A percentile compares a stretch with the other conserved stretches of the same genome.
Conservation (phyloP, 2,888 invertebrate species). For the Polia nebulosa region DNA sequence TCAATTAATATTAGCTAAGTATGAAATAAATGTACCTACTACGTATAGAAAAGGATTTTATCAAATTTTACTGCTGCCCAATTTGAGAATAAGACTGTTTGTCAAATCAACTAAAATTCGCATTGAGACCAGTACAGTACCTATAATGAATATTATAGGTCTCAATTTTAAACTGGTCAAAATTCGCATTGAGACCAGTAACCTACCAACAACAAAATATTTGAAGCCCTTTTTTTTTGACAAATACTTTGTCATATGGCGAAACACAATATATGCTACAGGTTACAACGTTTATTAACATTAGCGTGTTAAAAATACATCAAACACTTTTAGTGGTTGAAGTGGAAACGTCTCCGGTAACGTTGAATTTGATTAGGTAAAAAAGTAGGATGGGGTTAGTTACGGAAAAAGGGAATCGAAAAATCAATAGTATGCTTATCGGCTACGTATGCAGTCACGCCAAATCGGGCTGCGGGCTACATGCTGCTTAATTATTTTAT, state of each 20-base stretch:
- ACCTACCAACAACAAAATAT: neutral
- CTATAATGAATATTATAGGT: too few species aligned
- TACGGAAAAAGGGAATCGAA: slow-evolving; percentile 71
- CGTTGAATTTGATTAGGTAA: slow-evolving; percentile 54
- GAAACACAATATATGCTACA: slow-evolving; percentile 21
- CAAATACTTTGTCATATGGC: neutral
- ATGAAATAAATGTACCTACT: neutral
- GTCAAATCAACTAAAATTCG: neutral
- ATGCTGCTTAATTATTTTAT: slow-evolving; percentile 69
- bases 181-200: neutral
- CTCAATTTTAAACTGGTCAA: too few species aligned
- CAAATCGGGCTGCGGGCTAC: slow-evolving; percentile 68
- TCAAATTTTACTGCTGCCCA: neutral
- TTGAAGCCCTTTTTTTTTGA: neutral
- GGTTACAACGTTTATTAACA: slow-evolving; percentile 25
- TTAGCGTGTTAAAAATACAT: slow-evolving; percentile 46
- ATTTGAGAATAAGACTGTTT: neutral
- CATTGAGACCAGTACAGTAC: neutral
- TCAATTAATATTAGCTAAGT: neutral
- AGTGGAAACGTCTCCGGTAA: slow-evolving; percentile 35
- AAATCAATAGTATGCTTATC: slow-evolving; percentile 80
- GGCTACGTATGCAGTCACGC: slow-evolving; percentile 78
- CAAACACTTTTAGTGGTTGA: slow-evolving; percentile 38
- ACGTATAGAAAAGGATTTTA: too few species aligned
- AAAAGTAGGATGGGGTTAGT: slow-evolving; percentile 66